A percentile compares a stretch with the other conserved stretches of the same genome.
Evolutionary conservation across 2,113 vertebrate genomes (phyloP).

Genomic region (Pontoporia blainvillei): DNA sequence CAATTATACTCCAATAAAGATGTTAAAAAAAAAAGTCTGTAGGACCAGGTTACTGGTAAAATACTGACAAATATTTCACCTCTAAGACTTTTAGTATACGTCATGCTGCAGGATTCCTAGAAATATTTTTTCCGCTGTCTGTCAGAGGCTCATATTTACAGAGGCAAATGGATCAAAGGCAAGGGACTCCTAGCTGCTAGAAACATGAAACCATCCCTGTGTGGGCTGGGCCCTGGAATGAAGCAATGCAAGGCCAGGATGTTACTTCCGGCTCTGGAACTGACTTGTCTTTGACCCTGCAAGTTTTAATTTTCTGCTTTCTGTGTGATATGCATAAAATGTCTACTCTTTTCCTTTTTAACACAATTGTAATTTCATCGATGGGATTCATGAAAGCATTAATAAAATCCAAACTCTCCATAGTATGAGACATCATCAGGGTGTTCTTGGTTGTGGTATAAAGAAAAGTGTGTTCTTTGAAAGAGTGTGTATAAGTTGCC

Average conservation of each 20-base stretch:
- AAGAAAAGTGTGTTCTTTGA: slow-evolving; percentile 1
- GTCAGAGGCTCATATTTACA: slow-evolving; percentile 32
- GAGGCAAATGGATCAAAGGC: slow-evolving; percentile 52
- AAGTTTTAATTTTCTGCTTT: neutral
- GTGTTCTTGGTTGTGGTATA: neutral
- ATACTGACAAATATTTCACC: neutral
- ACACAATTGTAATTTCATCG: neutral
- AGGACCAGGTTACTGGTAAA: neutral
- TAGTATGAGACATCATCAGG: neutral
- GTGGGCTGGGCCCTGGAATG: neutral
- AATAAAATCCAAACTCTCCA: neutral
- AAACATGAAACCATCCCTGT: slow-evolving; percentile 39
- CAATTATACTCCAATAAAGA: too few relatives aligned
- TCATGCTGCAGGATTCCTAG: slow-evolving; percentile 45
- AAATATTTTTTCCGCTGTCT: slow-evolving; percentile 33
- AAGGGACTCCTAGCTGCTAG: neutral
- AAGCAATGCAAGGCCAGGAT: neutral
- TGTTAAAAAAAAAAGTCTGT: neutral
- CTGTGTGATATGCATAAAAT: neutral
- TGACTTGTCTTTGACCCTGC: slow-evolving; percentile 12
- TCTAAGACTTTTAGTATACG: neutral
- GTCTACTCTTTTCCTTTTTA: neutral
- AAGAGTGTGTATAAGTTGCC: neutral
- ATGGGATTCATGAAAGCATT: neutral
- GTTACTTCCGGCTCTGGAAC: slow-evolving; percentile 33